Conservation (phyloP, 37 sponge, comb jelly and placozoan genomes). For the Oopsacas minuta region DNA sequence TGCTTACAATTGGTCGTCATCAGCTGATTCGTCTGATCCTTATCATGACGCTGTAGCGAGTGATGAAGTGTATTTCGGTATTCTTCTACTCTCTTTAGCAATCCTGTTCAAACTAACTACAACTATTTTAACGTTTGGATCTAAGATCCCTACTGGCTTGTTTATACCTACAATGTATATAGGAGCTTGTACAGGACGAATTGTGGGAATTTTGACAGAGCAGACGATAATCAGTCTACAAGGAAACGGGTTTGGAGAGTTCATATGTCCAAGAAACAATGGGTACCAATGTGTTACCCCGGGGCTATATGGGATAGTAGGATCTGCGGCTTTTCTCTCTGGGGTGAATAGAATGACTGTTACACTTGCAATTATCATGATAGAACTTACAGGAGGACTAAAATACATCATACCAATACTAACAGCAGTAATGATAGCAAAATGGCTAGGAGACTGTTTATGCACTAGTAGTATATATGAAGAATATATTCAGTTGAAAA, state of each 20-base stretch:
- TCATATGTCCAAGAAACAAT: background rate
- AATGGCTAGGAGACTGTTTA: conserved; percentile 95
- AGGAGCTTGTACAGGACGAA: conserved; percentile 81
- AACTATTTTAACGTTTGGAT: background rate
- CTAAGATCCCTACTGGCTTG: conserved; percentile 69
- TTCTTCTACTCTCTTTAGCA: background rate
- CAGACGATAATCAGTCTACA: conserved; percentile 27
- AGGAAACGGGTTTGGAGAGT: background rate
- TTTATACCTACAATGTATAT: conserved; percentile 96
- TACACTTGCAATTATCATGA: conserved; percentile 96
- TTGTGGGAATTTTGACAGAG: conserved; percentile 73
- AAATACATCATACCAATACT: conserved; percentile 94
- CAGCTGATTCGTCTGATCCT: background rate
- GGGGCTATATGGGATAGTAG: conserved; percentile 96
- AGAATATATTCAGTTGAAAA: conserved; percentile 75
- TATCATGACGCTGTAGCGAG: conserved; percentile 2
- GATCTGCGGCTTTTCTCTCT: conserved; percentile 87
- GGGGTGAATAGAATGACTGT: conserved; percentile 98
- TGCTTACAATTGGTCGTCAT: conserved; percentile 2
- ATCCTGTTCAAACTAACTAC: background rate
- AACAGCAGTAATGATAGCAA: conserved; percentile 89
- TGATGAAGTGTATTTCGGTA: background rate
- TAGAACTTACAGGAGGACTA: conserved; percentile 98
- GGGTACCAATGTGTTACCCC: conserved; percentile 64
- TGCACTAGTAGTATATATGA: conserved; percentile 46